phyloP scores from a whole-genome alignment of 2,888 invertebrate genomes.

The Archips xylosteana region DNA sequence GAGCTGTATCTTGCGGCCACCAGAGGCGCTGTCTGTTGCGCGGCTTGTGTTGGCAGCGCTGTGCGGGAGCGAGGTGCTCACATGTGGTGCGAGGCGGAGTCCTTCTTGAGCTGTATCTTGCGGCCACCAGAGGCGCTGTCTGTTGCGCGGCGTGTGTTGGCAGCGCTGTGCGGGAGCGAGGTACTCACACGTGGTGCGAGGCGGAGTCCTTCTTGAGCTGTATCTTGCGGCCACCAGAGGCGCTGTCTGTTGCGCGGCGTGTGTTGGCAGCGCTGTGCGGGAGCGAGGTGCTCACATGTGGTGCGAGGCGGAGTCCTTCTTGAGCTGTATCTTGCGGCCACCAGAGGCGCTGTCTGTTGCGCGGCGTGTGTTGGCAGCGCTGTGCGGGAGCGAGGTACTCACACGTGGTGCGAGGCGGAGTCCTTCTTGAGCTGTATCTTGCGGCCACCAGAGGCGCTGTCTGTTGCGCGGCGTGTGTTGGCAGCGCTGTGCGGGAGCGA shows the following conservation, averaged over 20 bases:
- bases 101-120: conserved; percentile 97
- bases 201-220: conserved; percentile 96
- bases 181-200: conserved; percentile 87
- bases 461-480: conserved; percentile 92
- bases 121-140: conserved; percentile 97
- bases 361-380: conserved; percentile 81
- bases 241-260: conserved; percentile 97
- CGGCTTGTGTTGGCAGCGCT: conserved; percentile 76
- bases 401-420: conserved; percentile 91
- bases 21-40: conserved; percentile 98
- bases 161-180: no score
- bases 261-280: no score
- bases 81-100: conserved; percentile 92
- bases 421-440: conserved; percentile 97
- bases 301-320: conserved; percentile 94
- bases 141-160: conserved; percentile 90
- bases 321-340: conserved; percentile 97
- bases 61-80: conserved; percentile 43
- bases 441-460: conserved; percentile 98
- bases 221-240: conserved; percentile 97
- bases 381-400: conserved; percentile 11
- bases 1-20: conserved; percentile 97
- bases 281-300: conserved; percentile 78
- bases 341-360: conserved; percentile 98
- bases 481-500: no score